These are phyloP conservation scores for Podabrus alpinus DNA, from an alignment of 2,888 invertebrate species.

Conservation along the genomic window DNA sequence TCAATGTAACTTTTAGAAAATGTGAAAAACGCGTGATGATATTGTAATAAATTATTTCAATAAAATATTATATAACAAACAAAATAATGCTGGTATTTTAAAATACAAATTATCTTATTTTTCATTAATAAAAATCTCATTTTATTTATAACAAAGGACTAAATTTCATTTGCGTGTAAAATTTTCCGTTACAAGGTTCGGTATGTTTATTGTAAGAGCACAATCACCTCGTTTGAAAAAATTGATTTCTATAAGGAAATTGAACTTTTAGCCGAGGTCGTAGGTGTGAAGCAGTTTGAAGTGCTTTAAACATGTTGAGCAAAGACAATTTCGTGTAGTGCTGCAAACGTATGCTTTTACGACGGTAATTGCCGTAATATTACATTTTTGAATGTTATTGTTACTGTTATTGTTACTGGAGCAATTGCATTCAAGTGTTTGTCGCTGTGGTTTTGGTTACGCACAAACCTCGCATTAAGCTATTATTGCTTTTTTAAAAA, in stretches of 20 bases:
- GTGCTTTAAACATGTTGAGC: conserved; percentile 10
- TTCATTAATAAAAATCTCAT: neutral
- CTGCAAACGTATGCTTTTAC: conserved; percentile 16
- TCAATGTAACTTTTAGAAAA: neutral
- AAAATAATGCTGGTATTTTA: neutral
- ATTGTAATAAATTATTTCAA: neutral
- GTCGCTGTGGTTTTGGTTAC: conserved; percentile 17
- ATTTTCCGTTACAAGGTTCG: neutral
- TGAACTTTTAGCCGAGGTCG: neutral
- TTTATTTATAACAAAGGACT: neutral
- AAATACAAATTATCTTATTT: neutral
- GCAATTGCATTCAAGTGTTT: conserved; percentile 13
- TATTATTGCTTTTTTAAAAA: neutral
- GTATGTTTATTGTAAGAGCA: neutral
- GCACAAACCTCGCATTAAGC: conserved; percentile 1
- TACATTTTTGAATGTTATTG: conserved; percentile 11
- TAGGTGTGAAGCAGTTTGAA: neutral
- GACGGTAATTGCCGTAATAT: conserved; percentile 13
- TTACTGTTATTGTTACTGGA: conserved; percentile 12
- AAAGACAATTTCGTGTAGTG: conserved; percentile 18
- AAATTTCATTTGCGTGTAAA: neutral
- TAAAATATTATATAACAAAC: neutral
- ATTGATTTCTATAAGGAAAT: neutral
- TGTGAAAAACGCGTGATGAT: neutral
- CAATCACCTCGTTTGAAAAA: neutral